Conservation (phyloP, 2,797 vertebrate species). For the Malacoctenus gilli region DNA sequence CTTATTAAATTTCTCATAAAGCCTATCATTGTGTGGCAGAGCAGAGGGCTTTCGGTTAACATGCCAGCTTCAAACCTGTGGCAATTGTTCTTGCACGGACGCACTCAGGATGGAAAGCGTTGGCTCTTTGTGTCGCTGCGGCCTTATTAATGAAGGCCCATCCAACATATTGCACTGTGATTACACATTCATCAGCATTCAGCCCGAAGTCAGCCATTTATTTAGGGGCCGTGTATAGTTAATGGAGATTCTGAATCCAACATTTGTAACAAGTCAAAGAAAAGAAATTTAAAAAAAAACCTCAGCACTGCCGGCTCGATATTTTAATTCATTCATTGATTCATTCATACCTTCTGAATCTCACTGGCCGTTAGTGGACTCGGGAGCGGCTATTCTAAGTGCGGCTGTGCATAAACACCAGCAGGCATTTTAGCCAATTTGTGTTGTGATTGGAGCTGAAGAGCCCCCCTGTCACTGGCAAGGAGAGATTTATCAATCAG, state of each 20-base stretch:
- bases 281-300: conserved; percentile 20
- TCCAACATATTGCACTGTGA: conserved; percentile 35
- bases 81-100: conserved; percentile 34
- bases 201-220: conserved; percentile 7
- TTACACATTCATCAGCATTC: conserved; percentile 25
- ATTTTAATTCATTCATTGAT: conserved; percentile 14
- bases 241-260: conserved; percentile 1
- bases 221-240: not conserved
- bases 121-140: conserved; percentile 18
- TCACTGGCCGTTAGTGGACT: conserved; percentile 19
- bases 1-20: conserved; percentile 71
- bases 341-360: conserved; percentile 22
- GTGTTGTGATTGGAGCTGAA: conserved; percentile 59
- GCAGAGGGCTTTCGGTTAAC: conserved; percentile 62
- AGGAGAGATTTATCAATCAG: conserved; percentile 74
- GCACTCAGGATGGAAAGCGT: conserved; percentile 7
- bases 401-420: conserved; percentile 58
- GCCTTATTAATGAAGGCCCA: conserved; percentile 46
- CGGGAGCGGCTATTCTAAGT: conserved; percentile 13
- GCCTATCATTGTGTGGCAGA: conserved; percentile 67
- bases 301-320: not conserved
- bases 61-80: conserved; percentile 54
- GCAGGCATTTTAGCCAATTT: conserved; percentile 58
- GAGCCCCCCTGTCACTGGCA: conserved; percentile 58
- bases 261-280: conserved; percentile 7